phyloP scores from a whole-genome alignment of 2,113 vertebrate genomes.

The Meles meles region DNA sequence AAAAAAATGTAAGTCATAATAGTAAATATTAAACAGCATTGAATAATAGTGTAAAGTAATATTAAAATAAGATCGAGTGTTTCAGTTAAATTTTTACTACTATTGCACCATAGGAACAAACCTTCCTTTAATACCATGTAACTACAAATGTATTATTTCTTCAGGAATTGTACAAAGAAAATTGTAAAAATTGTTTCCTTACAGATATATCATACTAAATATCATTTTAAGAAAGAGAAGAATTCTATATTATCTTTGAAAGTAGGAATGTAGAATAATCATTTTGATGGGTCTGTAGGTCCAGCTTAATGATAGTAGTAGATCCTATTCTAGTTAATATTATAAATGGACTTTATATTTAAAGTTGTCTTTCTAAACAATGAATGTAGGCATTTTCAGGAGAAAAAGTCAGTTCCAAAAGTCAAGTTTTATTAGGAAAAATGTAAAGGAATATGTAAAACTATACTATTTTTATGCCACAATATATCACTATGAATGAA shows the following conservation, averaged over 20 bases:
- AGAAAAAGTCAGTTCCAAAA: background rate
- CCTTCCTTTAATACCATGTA: conserved; percentile 20
- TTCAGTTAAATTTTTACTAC: conserved; percentile 20
- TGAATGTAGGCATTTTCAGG: background rate
- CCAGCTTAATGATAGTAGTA: background rate
- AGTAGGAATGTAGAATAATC: conserved; percentile 6
- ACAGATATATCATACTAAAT: conserved; percentile 45
- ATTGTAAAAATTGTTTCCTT: conserved; percentile 71
- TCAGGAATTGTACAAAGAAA: conserved; percentile 57
- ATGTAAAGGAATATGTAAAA: background rate
- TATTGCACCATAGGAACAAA: conserved; percentile 32
- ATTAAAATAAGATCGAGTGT: background rate
- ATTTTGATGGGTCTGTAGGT: conserved; percentile 5
- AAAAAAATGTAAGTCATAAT: background rate
- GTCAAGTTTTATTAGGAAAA: background rate
- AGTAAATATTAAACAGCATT: background rate
- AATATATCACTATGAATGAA: background rate
- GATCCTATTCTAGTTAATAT: background rate
- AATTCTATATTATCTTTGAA: conserved; percentile 52
- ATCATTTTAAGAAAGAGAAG: conserved; percentile 64
- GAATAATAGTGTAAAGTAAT: background rate
- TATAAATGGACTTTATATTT: background rate
- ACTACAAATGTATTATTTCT: conserved; percentile 59
- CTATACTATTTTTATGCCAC: background rate
- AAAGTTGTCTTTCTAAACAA: background rate